Percentiles rank a stretch among this genome's conserved stretches.
phyloP scores from a whole-genome alignment of 2,888 invertebrate genomes.

The Agrotis segetum region DNA sequence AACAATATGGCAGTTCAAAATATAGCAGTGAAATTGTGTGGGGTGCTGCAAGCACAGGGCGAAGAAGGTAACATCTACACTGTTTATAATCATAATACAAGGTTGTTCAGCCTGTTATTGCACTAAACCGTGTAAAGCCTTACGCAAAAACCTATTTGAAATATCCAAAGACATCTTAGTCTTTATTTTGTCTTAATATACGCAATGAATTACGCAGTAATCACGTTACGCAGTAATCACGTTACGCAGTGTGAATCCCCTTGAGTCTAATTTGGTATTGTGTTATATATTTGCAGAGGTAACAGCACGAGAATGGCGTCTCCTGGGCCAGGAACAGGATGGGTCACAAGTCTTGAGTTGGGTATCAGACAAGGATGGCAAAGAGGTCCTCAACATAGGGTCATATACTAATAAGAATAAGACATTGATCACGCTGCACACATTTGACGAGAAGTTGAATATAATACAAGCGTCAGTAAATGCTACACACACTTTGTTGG shows the following conservation, averaged over 20 bases:
- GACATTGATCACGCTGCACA: slow-evolving; percentile 91
- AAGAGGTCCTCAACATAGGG: slow-evolving; percentile 89
- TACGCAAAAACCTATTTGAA: not conserved
- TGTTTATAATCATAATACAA: slow-evolving; percentile 49
- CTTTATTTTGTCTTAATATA: not conserved
- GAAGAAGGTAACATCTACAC: slow-evolving; percentile 82
- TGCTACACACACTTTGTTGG: slow-evolving; percentile 92
- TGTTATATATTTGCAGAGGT: slow-evolving; percentile 83
- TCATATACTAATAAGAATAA: slow-evolving; percentile 92
- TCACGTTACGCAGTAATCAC: slow-evolving; percentile 6
- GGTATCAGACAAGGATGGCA: slow-evolving; percentile 81
- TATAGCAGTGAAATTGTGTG: slow-evolving; percentile 91
- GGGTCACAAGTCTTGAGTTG: slow-evolving; percentile 94
- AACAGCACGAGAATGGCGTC: slow-evolving; percentile 94
- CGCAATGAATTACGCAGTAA: slow-evolving; percentile 25
- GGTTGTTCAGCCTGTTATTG: slow-evolving; percentile 20
- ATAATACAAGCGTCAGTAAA: slow-evolving; percentile 96
- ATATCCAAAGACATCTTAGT: not conserved
- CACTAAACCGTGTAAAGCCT: not conserved
- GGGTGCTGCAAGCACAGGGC: slow-evolving; percentile 87
- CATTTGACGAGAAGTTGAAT: slow-evolving; percentile 92
- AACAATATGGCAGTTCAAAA: slow-evolving; percentile 87
- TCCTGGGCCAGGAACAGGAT: slow-evolving; percentile 95
- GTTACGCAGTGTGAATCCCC: slow-evolving; percentile 5
- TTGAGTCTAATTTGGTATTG: slow-evolving; percentile 11